These are phyloP conservation scores for Pleuronectes platessa DNA, from an alignment of 2,113 vertebrate genomes.

Conservation along the genomic window DNA sequence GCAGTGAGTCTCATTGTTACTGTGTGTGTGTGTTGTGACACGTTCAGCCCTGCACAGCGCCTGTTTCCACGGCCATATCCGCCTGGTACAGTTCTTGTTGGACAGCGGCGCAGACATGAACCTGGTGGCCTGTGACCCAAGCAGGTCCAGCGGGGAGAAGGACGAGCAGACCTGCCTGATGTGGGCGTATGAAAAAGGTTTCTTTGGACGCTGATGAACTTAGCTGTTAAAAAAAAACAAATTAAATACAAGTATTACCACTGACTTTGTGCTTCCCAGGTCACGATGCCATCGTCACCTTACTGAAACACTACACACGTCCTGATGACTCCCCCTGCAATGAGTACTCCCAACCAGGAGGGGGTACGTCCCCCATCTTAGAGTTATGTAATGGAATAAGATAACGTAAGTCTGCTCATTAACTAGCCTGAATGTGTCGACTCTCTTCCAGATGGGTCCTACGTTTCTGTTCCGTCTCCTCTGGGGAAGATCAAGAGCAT, in stretches of 20 bases:
- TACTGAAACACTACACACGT: slow-evolving; percentile 95
- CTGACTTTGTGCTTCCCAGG: slow-evolving; percentile 76
- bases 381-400: slow-evolving; percentile 1
- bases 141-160: slow-evolving; percentile 95
- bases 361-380: slow-evolving; percentile 81
- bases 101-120: slow-evolving; percentile 97
- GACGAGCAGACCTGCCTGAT: slow-evolving; percentile 98
- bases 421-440: slow-evolving; percentile 11
- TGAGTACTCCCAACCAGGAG: slow-evolving; percentile 96
- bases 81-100: slow-evolving; percentile 92
- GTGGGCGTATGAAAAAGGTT: slow-evolving; percentile 99
- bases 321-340: slow-evolving; percentile 93
- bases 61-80: slow-evolving; percentile 95
- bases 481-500: slow-evolving; percentile 97
- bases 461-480: slow-evolving; percentile 94
- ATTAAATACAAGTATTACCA: neutral
- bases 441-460: slow-evolving; percentile 90
- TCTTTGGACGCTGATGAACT: slow-evolving; percentile 1
- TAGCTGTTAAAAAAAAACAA: neutral
- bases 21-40: neutral
- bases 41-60: slow-evolving; percentile 91
- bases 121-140: slow-evolving; percentile 94
- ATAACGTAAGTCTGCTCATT: neutral
- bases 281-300: slow-evolving; percentile 92
- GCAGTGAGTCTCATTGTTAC: neutral